Conservation (phyloP, 2,888 invertebrate species). For the Meganola albula region DNA sequence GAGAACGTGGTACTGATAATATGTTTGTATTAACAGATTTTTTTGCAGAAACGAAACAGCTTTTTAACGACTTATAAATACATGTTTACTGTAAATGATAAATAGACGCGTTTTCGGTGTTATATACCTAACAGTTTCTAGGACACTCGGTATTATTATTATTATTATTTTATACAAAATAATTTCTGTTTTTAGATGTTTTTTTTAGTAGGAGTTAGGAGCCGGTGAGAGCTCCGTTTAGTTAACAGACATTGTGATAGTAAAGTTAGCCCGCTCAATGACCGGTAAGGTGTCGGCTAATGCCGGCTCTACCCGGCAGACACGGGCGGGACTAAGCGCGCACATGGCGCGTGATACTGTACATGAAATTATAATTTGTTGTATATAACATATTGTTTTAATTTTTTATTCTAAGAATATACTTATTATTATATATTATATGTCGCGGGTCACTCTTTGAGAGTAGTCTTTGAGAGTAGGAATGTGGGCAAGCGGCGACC, state of each 20-base stretch:
- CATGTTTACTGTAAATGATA: too few species aligned
- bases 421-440: conserved; percentile 41
- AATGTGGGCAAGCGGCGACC: too few species aligned
- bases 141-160: too few species aligned
- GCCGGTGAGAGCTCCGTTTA: conserved; percentile 61
- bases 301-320: not conserved
- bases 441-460: conserved; percentile 52
- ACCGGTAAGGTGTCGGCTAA: conserved; percentile 47
- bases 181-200: conserved; percentile 55
- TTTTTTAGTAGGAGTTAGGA: conserved; percentile 52
- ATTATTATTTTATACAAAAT: conserved; percentile 47
- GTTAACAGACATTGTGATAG: conserved; percentile 70
- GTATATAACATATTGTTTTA: conserved; percentile 66
- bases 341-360: conserved; percentile 14
- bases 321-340: conserved; percentile 1
- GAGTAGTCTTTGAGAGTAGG: too few species aligned
- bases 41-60: too few species aligned
- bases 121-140: too few species aligned
- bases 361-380: conserved; percentile 68
- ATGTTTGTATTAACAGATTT: too few species aligned
- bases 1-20: too few species aligned
- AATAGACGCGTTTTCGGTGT: too few species aligned
- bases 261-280: conserved; percentile 60
- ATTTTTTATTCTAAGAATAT: conserved; percentile 64
- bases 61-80: too few species aligned